Base-by-base conservation (phyloP, 2,888 invertebrate species). In the Zele albiditarsus region DNA sequence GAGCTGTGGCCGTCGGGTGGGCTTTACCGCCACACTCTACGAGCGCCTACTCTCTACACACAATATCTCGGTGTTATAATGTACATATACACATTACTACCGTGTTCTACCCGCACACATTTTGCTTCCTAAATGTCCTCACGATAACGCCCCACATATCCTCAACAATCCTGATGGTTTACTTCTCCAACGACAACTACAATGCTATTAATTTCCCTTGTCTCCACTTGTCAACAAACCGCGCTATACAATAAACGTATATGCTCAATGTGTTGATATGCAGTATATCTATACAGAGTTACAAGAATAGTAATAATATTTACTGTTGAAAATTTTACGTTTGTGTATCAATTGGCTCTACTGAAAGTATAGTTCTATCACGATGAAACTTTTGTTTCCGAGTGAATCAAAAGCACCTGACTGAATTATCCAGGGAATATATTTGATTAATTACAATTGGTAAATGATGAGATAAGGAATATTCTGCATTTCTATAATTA, bases 11-110 rank as follows among this genome's bases (percentile, higher is more conserved):
- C 78, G 57, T 76, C 78, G 80, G 77, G 77, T 27, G 53, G 49
- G 49, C 81, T 81, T 82, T 81, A 79, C 75, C 38, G 38, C 38
- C 38, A 38, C 74, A 79, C 73, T 76, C 76, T 67, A 75, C 79
- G 68, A 76, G 77, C 76, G 71, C 77, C 70, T 27, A 58, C 20
- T 63, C 33, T 74, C 69, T 65, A 38, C 70, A 46, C 65, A 60
- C 65, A 65, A 49, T 66, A 66, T 23, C 27, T 60, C 60, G 70
- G 49, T 38, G 12, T 38, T 74, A 63, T 57, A 62, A 25, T 68
- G 38, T 62, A 58, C 58, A 63, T 73, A 28, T 63, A 62, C 68
- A 14, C 58, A 68, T 33, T 60, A 20, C 27, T 20, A 74, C 60
- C 25, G 27, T 23, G 66, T 46, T 38, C 23, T 6, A n/a, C n/a